Conservation (phyloP, 2,888 invertebrate genomes). For the Aproaerema taeniolella region DNA sequence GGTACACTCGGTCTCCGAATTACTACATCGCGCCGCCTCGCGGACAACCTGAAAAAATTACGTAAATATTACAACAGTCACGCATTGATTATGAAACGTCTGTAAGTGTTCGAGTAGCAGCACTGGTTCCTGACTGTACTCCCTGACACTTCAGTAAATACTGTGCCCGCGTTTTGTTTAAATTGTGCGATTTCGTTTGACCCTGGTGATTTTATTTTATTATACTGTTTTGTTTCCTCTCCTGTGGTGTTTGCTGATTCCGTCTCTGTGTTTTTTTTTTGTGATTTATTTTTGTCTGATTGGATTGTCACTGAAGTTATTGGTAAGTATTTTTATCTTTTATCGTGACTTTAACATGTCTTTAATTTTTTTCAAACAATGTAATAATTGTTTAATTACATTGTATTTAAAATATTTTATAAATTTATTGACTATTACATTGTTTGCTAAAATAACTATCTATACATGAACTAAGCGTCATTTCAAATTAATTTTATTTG, state of each 20-base stretch:
- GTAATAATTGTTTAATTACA: too few species aligned
- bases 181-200: conserved; percentile 60
- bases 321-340: conserved; percentile 45
- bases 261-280: conserved; percentile 59
- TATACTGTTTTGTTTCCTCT: conserved; percentile 56
- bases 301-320: conserved; percentile 61
- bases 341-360: too few species aligned
- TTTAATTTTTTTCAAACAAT: too few species aligned
- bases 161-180: conserved; percentile 42
- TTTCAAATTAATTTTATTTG: too few species aligned
- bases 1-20: conserved; percentile 38
- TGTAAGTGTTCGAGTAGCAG: conserved; percentile 41
- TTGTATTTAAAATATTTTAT: too few species aligned
- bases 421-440: too few species aligned
- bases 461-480: too few species aligned
- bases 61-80: conserved; percentile 70
- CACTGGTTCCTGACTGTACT: conserved; percentile 24
- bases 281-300: conserved; percentile 55
- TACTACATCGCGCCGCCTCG: conserved; percentile 50
- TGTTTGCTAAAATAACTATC: too few species aligned
- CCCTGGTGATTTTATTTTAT: conserved; percentile 64
- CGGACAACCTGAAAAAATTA: conserved; percentile 71
- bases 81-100: conserved; percentile 65
- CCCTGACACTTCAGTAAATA: conserved; percentile 27
- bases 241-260: conserved; percentile 51